Evolutionary conservation across 1,140 invertebrate genomes (phyloP), one percentile per base, ranked within the genome.

Genomic region (Lepidotrigona ventralis): DNA sequence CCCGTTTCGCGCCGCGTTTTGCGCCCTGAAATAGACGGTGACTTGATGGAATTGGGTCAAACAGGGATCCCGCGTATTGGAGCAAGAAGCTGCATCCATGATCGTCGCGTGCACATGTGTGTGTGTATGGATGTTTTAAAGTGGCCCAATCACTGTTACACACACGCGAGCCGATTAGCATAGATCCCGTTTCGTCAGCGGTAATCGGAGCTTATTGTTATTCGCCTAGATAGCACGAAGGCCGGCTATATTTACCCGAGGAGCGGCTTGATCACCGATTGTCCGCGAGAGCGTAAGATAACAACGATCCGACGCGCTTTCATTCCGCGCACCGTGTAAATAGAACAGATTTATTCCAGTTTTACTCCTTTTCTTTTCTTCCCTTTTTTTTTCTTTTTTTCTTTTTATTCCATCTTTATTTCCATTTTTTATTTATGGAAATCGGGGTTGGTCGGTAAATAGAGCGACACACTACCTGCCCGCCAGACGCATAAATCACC

Each of bases 231-330:
- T 79, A 71, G 54, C 53, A 19, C 78, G 66, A 71, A 78, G 63
- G 63, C 76, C 63, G 39, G 63, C 60, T 79, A 79, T 79, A 79
- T 79, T 71, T 79, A 79, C 54, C 21, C 66, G 66, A 71, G 53
- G 29, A 39, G 53, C 29, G 14, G 68, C 54, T 54, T 79, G 66
- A 79, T 79, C 77, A 58, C 68, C 68, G 78, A 79, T 79, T 71
- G 78, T 71, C 77, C 77, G 77, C 64, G 77, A 39, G 77, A 79
- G 66, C 77, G 64, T 70, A 70, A 79, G 77, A 79, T 79, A 79
- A 79, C 77, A 70, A 58, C 77, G 64, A 70, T 69, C 51, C 26
- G 26, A 51, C 72, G 58, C 46, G 39, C 64, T 33, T 76, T 64
- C 75, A 46, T 76, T 76, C 39, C 11, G 63, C 11, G 63, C 5